A percentile compares a stretch with the other conserved stretches of the same genome.
These are phyloP conservation scores for Limnephilus lunatus DNA, from an alignment of 2,888 invertebrate genomes.

Conservation along the genomic window DNA sequence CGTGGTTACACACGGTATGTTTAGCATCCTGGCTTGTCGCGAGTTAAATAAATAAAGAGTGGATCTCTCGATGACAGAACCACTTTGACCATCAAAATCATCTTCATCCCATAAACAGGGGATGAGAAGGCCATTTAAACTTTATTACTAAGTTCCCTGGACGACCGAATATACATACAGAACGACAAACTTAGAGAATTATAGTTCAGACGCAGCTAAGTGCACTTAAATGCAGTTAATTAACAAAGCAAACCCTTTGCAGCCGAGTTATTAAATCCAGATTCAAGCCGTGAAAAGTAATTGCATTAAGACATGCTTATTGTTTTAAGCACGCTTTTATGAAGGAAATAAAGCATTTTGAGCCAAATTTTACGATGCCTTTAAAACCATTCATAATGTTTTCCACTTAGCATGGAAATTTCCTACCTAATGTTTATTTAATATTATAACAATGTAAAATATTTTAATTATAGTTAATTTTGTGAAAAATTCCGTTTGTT, in stretches of 20 bases:
- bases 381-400: not conserved
- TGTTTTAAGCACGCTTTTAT: not conserved
- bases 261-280: not conserved
- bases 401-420: not conserved
- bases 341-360: not conserved
- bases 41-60: too few relatives aligned
- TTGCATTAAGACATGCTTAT: not conserved
- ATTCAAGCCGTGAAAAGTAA: not conserved
- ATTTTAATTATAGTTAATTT: too few relatives aligned
- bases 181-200: not conserved
- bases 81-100: too few relatives aligned
- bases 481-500: too few relatives aligned
- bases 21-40: too few relatives aligned
- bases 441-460: not conserved
- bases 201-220: not conserved
- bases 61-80: too few relatives aligned
- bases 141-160: not conserved
- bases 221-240: not conserved
- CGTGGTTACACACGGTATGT: too few relatives aligned
- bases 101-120: not conserved
- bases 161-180: not conserved
- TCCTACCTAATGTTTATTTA: not conserved
- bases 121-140: not conserved
- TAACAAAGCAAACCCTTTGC: not conserved
- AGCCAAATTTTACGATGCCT: not conserved